These are phyloP conservation scores for Triops longicaudatus DNA, from an alignment of 1,140 invertebrate genomes.

Conservation along the genomic window DNA sequence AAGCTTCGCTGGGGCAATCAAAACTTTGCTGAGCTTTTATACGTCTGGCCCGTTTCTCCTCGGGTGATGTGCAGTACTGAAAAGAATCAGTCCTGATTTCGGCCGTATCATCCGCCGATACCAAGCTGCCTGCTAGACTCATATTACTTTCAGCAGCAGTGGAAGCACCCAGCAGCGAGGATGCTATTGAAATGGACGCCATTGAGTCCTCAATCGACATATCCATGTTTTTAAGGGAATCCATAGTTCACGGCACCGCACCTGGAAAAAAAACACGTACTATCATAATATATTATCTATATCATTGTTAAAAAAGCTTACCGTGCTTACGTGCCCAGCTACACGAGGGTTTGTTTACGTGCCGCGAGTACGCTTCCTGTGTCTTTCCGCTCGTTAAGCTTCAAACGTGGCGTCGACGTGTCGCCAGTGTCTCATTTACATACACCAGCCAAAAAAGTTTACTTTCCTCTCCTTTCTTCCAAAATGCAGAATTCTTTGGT, in stretches of 20 bases:
- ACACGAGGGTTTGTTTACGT: neutral
- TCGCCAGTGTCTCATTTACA: neutral
- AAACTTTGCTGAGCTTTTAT: neutral
- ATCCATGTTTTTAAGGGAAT: neutral
- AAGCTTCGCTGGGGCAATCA: neutral
- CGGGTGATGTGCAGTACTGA: neutral
- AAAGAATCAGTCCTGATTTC: neutral
- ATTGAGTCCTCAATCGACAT: neutral
- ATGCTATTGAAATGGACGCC: neutral
- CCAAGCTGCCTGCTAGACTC: neutral
- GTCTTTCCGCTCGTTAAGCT: neutral
- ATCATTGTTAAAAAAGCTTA: neutral
- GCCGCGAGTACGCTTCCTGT: neutral
- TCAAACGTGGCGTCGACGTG: neutral
- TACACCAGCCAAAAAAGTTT: too few relatives aligned
- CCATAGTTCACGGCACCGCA: neutral
- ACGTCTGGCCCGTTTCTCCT: neutral
- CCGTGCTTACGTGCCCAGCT: neutral
- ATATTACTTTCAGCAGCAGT: neutral
- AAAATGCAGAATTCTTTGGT: too few relatives aligned
- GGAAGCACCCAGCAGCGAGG: neutral
- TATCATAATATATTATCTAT: neutral
- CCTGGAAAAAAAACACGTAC: neutral
- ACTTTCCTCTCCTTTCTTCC: too few relatives aligned
- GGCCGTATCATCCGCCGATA: neutral